A percentile compares a stretch with the other conserved stretches of the same genome.
phyloP scores from a whole-genome alignment of 2,888 invertebrate genomes.

The Galeruca laticollis region DNA sequence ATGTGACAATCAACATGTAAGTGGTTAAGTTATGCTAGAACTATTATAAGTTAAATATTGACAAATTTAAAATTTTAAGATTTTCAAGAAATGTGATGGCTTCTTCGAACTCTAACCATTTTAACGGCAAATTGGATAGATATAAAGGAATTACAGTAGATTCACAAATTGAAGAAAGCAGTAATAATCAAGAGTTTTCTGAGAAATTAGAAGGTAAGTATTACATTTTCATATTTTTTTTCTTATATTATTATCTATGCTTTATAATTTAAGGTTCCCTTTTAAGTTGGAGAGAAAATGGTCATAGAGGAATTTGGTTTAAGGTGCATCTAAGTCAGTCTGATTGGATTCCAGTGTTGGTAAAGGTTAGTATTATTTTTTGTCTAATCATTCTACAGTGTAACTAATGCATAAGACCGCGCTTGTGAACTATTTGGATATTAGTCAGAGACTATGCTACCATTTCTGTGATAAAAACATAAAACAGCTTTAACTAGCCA shows the following conservation, averaged over 20 bases:
- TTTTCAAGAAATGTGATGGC: background rate
- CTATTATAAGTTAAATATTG: background rate
- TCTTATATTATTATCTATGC: background rate
- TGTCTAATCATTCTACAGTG: background rate
- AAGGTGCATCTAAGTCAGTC: slow-evolving; percentile 78
- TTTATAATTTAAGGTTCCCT: slow-evolving; percentile 74
- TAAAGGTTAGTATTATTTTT: slow-evolving; percentile 69
- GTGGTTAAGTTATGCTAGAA: too few species aligned
- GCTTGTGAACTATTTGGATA: background rate
- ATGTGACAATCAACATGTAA: background rate
- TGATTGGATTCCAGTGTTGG: slow-evolving; percentile 81
- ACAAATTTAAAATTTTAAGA: background rate
- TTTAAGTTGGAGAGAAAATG: slow-evolving; percentile 74
- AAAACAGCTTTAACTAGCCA: too few species aligned
- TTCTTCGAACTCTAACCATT: slow-evolving; percentile 51
- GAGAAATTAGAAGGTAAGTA: slow-evolving; percentile 73
- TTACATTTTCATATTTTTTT: slow-evolving; percentile 5
- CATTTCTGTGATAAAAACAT: too few species aligned
- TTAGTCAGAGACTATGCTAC: too few species aligned
- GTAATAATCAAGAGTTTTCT: slow-evolving; percentile 67
- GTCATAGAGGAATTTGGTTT: slow-evolving; percentile 85
- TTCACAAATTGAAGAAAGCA: slow-evolving; percentile 72
- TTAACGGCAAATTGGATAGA: slow-evolving; percentile 72
- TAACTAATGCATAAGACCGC: background rate
- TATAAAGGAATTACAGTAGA: slow-evolving; percentile 82